phyloP scores from a whole-genome alignment of 2,888 invertebrate species.

The Carpatolechia fugitivella region DNA sequence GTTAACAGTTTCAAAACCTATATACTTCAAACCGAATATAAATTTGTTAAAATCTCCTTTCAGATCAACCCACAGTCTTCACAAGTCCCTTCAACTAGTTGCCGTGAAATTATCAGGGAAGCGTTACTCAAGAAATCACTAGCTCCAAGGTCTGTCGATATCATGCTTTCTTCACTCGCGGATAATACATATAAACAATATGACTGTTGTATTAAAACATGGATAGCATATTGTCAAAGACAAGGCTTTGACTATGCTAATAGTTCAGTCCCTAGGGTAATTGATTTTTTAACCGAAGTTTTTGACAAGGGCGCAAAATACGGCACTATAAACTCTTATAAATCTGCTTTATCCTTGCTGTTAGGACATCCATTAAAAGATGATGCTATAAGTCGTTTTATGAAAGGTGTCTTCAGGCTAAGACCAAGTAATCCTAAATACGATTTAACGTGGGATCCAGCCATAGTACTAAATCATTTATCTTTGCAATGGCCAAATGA shows the following conservation, averaged over 20 bases:
- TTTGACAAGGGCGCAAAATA: no score
- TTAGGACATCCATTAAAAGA: not conserved
- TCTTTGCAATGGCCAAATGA: constrained; percentile 5
- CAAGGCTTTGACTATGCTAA: constrained; percentile 5
- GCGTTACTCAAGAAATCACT: constrained; percentile 3
- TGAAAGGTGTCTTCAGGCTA: constrained; percentile 7
- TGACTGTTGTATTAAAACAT: constrained; percentile 10
- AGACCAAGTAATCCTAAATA: constrained; percentile 12
- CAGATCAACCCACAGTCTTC: constrained; percentile 14
- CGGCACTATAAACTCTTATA: no score
- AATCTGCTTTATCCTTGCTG: no score
- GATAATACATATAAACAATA: no score
- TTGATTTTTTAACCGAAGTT: constrained; percentile 11
- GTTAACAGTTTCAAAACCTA: constrained; percentile 5
- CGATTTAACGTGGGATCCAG: constrained; percentile 11
- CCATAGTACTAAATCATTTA: constrained; percentile 9
- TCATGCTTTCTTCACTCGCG: constrained; percentile 12
- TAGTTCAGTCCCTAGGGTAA: constrained; percentile 4
- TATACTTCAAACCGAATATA: constrained; percentile 19
- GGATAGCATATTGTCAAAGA: constrained; percentile 11
- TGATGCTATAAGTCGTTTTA: not conserved
- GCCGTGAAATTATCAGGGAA: constrained; percentile 14
- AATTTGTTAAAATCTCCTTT: no score
- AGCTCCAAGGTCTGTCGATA: constrained; percentile 9
- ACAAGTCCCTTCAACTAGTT: constrained; percentile 7